Evolutionary conservation across 2,113 vertebrate genomes (phyloP).

Genomic region (Siniperca chuatsi): DNA sequence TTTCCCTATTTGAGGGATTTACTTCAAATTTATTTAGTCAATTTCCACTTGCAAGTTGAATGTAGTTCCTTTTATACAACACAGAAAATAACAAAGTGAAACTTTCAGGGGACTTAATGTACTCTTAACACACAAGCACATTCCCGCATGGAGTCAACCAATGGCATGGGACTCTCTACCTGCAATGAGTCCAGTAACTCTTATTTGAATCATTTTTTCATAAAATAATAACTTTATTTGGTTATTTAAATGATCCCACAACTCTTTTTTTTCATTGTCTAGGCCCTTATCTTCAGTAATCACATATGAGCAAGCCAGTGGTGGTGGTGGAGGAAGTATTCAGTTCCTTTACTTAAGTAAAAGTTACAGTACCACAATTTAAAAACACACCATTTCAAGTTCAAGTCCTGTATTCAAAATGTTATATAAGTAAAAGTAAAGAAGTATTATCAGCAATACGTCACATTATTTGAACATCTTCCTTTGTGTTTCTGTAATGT

Average conservation of each 20-base stretch:
- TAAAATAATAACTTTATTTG: not conserved
- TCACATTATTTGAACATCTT: not conserved
- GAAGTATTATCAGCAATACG: not conserved
- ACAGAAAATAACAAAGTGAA: not conserved
- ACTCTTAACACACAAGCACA: not conserved
- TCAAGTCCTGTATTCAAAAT: not conserved
- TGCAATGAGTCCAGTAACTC: not conserved
- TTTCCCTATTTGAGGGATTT: not conserved
- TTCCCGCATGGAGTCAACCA: not conserved
- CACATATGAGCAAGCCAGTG: not conserved
- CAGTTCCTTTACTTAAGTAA: not conserved
- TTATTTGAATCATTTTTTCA: not conserved
- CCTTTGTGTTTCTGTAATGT: not conserved
- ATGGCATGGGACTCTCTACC: not conserved
- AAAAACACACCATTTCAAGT: not conserved
- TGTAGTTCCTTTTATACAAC: not conserved
- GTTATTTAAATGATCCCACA: not conserved
- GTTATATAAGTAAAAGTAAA: not conserved
- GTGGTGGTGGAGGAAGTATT: not conserved
- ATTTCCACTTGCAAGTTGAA: not conserved
- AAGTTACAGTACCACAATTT: too few relatives aligned
- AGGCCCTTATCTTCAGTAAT: not conserved
- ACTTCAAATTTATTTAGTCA: not conserved
- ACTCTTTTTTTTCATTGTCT: not conserved
- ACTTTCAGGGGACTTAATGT: not conserved